Conservation (phyloP, 37 sponge, comb jelly and placozoan genomes). For the Mnemiopsis leidyi region DNA sequence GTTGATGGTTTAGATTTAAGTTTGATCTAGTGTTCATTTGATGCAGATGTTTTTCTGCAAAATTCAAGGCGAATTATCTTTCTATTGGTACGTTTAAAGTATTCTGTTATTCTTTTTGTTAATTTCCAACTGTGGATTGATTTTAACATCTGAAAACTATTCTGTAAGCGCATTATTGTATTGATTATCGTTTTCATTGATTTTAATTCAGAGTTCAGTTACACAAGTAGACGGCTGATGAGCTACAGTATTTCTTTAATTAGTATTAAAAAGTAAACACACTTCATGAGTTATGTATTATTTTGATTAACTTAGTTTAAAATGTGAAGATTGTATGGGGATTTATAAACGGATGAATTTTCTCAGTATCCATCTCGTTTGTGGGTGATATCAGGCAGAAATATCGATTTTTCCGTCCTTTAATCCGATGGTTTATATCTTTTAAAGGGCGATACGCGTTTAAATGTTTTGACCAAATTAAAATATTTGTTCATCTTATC, state of each 20-base stretch:
- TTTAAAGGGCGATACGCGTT: no score
- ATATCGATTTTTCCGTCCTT: no score
- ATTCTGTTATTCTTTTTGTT: neutral
- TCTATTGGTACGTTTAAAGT: neutral
- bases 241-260: neutral
- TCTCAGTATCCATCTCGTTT: no score
- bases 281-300: no score
- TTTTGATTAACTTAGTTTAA: no score
- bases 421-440: no score
- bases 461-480: no score
- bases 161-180: neutral
- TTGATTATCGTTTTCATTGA: neutral
- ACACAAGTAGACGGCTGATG: neutral
- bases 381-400: no score
- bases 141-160: neutral
- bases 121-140: neutral
- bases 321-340: no score
- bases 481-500: no score
- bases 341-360: no score
- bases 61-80: neutral
- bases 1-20: neutral
- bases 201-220: neutral
- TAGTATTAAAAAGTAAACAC: neutral
- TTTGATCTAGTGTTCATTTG: neutral
- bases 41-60: neutral